Base-by-base conservation (phyloP, 2,888 invertebrate species). In the Daptonema setosum region DNA sequence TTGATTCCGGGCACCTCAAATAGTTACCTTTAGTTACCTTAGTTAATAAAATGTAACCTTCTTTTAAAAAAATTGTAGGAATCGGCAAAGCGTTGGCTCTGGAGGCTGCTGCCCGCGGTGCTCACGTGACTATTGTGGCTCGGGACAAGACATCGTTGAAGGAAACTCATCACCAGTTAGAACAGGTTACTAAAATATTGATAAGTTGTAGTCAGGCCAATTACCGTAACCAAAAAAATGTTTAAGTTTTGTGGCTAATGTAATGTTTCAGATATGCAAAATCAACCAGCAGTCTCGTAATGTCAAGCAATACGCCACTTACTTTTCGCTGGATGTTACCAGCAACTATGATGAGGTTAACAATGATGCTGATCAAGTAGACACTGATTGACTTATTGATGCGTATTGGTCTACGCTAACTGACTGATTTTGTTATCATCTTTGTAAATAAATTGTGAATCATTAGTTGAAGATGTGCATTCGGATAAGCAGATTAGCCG, bases 61-160 rank as follows among this genome's bases (percentile, higher is more conserved):
- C n/a, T n/a, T n/a, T n/a, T n/a, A n/a, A n/a, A n/a, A n/a, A n/a
- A n/a, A n/a, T n/a, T n/a, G 17, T 87, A 73, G 93, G 93, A 8
- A 95, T 95, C 64, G 95, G 93, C 0, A 83, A 85, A 71, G 79
- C 81, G 58, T 72, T 84, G 20, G 91, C 88, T 0, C 75, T 81
- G 28, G 78, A 83, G 67, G 84, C 82, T 14, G 83, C 81, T 0
- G 77, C 76, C 65, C 74, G 78, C 64, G 93, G 93, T 29, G 90
- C 90, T 2, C 78, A 85, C 73, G 85, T 95, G 1, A 87, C 91
- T 0, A 79, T 95, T 55, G 78, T 93, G 60, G 91, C 93, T 1
- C 79, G 95, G 66, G 81, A 87, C 68, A 73, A 75, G 56, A 80
- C 83, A 0, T 75, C 78, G 60, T 68, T 72, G 25, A 81, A 82